Evolutionary conservation across 2,113 vertebrate species (phyloP).

Genomic region (Equus przewalskii): DNA sequence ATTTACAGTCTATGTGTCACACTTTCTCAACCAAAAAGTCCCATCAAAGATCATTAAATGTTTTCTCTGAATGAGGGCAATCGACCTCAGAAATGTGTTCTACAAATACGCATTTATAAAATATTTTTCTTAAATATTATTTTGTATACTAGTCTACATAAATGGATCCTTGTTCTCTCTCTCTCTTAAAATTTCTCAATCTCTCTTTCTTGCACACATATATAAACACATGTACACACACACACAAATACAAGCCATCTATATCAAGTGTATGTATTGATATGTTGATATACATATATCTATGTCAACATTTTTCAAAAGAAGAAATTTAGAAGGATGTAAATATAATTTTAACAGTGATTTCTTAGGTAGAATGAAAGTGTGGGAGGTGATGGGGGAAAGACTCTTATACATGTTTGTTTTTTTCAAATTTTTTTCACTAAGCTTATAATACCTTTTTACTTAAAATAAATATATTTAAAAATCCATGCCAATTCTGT

Average conservation of each 20-base stretch:
- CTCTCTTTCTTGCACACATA: neutral
- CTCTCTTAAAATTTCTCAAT: neutral
- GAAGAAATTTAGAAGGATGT: neutral
- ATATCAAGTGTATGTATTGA: rapidly evolving
- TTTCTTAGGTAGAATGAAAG: neutral
- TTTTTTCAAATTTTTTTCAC: neutral
- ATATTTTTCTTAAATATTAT: neutral
- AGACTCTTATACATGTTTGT: neutral
- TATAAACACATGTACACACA: neutral
- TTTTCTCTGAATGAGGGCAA: neutral
- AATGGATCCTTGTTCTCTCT: neutral
- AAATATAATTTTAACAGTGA: neutral
- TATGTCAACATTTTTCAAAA: neutral
- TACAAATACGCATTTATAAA: neutral
- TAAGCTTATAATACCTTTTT: neutral
- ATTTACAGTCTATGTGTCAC: neutral
- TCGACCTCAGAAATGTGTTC: neutral
- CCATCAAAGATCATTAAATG: neutral
- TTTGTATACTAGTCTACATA: neutral
- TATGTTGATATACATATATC: too few species aligned
- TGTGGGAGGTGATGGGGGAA: neutral
- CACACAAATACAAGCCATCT: neutral
- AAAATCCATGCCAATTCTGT: neutral
- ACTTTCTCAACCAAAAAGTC: neutral
- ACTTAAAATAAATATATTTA: neutral